Evolutionary conservation across 2,113 vertebrate species (phyloP), one percentile per base, ranked within the genome.

Genomic region (Gulo gulo): DNA sequence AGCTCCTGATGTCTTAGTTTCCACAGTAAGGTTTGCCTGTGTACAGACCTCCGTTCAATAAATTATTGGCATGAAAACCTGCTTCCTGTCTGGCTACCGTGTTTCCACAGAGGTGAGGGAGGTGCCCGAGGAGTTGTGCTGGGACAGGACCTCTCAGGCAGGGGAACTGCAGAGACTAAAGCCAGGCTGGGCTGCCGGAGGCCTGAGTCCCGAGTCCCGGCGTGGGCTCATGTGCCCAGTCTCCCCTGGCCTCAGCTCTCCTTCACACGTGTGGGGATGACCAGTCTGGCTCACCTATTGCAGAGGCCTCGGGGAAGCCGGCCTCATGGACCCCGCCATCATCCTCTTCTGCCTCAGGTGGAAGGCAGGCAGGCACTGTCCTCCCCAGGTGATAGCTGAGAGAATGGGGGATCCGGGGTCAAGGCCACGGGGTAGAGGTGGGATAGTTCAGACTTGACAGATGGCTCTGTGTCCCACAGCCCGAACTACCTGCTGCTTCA

Each of bases 11-110:
- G 97, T 98, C 97, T 98, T 98, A 97, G 98, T 98, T 98, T 97
- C 96, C 98, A 98, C 97, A 98, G 98, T 98, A 98, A 98, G 97
- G 98, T 98, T 98, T 98, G 98, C 98, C 98, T 98, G 98, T 99
- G 98, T 99, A 98, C 98, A 98, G 98, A 98, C 98, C 98, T 98
- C 98, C 96, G 89, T 98, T 99, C 98, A 99, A 98, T 99, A 99
- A 99, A 99, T 99, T 99, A 98, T 99, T 99, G 98, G 98, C 98
- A 99, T 99, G 98, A 98, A 98, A 98, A 97, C 97, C 88, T 96
- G 91, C 85, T 97, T 96, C 88, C 82, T 59, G 81, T 55, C 29
- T 92, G 88, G 87, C 83, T 92, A 76, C 59, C 36, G 47, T 97
- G 47, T 94, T 88, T 97, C 36, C 50, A 50, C 23, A 16, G 42